A percentile compares a stretch with the other conserved stretches of the same genome.
These are phyloP conservation scores for Mastomys natalensis DNA, from an alignment of 2,113 vertebrate species.

Conservation along the genomic window DNA sequence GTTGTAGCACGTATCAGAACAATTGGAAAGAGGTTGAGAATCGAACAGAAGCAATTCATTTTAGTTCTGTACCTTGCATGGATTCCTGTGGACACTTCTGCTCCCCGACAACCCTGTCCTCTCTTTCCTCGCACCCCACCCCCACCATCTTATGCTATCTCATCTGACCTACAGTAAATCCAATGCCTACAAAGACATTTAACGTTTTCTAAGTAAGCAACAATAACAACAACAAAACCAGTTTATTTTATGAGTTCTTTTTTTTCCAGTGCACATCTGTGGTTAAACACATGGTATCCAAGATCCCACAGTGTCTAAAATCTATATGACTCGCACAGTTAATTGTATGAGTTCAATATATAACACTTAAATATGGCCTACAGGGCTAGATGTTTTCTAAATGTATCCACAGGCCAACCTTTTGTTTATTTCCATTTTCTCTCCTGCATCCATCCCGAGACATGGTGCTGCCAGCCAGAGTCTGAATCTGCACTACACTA, in stretches of 20 bases:
- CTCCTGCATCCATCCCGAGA: not conserved
- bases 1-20: not conserved
- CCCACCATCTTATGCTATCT: not conserved
- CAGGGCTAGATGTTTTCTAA: not conserved
- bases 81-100: not conserved
- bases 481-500: fast-evolving
- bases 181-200: slow-evolving; percentile 9
- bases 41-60: not conserved
- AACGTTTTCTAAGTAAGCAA: not conserved
- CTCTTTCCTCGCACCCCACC: not conserved
- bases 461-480: too few species aligned
- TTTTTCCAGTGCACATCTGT: not conserved
- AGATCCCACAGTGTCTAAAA: not conserved
- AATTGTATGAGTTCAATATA: not conserved
- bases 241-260: not conserved
- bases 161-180: not conserved
- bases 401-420: not conserved
- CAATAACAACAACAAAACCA: not conserved
- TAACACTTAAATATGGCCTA: not conserved
- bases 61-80: not conserved
- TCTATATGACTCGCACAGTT: not conserved
- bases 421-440: fast-evolving
- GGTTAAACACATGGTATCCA: not conserved
- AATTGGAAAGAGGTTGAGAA: not conserved
- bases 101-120: too few species aligned